Base-by-base conservation (phyloP, 2,797 vertebrate genomes). In the Chelonia mydas region DNA sequence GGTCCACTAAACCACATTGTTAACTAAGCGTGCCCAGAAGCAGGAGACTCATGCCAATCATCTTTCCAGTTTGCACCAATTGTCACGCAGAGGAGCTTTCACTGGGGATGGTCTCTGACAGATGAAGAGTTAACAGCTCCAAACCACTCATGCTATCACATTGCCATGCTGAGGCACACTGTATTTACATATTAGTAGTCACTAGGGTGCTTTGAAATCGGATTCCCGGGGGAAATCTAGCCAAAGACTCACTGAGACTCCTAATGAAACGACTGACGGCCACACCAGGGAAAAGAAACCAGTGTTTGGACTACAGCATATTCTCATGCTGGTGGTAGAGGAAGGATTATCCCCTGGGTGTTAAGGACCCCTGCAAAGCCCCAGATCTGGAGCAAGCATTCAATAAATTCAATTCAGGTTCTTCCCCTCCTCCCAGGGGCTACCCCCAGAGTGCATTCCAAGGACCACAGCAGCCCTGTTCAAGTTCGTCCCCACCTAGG, bases 121-220 rank as follows among this genome's bases (percentile, higher is more conserved):
- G 76, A 41, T 11, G 47, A 93, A 94, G 96, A 84, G 95, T 96
- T 96, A 97, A 95, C 77, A 82, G 68, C 37, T 92, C 72, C 74
- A 81, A 55, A 90, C 83, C 84, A 88, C 83, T 55, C 2, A 15
- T 92, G 89, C 89, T 94, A 78, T 92, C 90, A 89, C 88, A 84
- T 19, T 83, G 85, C 88, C 87, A 87, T 84, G 87, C 87, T 80
- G 91, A 96, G 95, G 81, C 81, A 95, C 93, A 49, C 49, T 41
- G 94, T 97, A 96, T 97, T 97, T 96, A 97, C 92, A 97, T 92
- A 87, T 90, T 79, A 61, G 61, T 89, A 95, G 61, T 94, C 93
- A 59, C 92, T 79, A 37, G 90, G 91, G 86, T 96, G 89, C 92
- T 90, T 87, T 94, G 89, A 92, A 96, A 97, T 94, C 13, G 1